Conservation (phyloP, 2,888 invertebrate genomes). For the Drosophila anomelani region DNA sequence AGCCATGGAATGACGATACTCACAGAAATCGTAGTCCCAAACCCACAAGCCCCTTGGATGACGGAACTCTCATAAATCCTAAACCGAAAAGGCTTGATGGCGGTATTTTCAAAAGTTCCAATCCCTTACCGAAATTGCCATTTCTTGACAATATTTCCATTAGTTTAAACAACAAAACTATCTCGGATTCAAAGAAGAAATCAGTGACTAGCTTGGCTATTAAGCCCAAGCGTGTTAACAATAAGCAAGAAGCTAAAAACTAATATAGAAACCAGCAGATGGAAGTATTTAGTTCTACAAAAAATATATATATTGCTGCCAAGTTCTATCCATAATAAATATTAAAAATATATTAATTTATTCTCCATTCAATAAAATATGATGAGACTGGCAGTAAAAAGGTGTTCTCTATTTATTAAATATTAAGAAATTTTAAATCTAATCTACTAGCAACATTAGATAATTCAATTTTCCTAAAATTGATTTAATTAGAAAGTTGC, state of each 20-base stretch:
- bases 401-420: not conserved
- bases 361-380: not conserved
- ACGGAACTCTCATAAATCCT: not conserved
- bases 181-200: not conserved
- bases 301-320: not conserved
- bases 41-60: not conserved
- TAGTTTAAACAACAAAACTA: not conserved
- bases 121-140: not conserved
- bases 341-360: not conserved
- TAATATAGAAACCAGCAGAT: not conserved
- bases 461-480: not conserved
- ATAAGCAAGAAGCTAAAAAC: not conserved
- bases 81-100: not conserved
- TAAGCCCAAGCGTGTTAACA: not conserved
- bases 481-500: slow-evolving; percentile 26
- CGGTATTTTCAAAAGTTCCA: not conserved
- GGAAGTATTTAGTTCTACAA: too few relatives aligned
- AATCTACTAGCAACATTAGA: not conserved
- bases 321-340: not conserved
- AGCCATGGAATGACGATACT: not conserved
- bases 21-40: not conserved
- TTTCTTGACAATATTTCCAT: not conserved
- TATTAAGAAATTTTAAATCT: not conserved
- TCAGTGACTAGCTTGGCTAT: not conserved
- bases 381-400: too few relatives aligned